Conservation (phyloP, 2,888 invertebrate species). For the Xestia c-nigrum region DNA sequence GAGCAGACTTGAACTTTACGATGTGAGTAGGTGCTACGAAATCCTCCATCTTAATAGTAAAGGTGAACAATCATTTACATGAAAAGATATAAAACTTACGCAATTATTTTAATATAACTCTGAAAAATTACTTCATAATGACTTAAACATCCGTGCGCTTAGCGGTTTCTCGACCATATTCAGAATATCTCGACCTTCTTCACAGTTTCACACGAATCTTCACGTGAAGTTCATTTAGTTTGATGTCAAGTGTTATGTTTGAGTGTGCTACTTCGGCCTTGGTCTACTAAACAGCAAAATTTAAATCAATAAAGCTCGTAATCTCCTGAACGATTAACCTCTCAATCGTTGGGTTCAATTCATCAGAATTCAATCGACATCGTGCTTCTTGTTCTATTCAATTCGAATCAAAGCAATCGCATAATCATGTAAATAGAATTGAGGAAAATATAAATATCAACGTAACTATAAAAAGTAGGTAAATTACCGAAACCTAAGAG, state of each 20-base stretch:
- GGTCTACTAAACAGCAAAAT: conserved; percentile 60
- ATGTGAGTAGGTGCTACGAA: conserved; percentile 15
- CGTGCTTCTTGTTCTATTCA: conserved; percentile 18
- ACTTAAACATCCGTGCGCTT: conserved; percentile 18
- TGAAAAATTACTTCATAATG: conserved; percentile 16
- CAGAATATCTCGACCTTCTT: conserved; percentile 52
- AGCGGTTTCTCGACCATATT: conserved; percentile 8
- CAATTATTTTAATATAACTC: conserved; percentile 5
- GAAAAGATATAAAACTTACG: background rate
- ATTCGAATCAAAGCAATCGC: conserved; percentile 3
- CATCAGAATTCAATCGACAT: conserved; percentile 29
- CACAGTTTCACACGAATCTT: conserved; percentile 49
- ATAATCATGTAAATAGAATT: background rate
- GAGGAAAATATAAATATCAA: conserved; percentile 15
- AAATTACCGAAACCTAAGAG: conserved; percentile 18
- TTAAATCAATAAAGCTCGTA: conserved; percentile 62
- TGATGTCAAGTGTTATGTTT: conserved; percentile 63
- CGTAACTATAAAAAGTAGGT: conserved; percentile 1
- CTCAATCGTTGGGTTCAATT: conserved; percentile 48
- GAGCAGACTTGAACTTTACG: conserved; percentile 23
- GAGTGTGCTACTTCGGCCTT: conserved; percentile 60
- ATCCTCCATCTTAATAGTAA: conserved; percentile 12
- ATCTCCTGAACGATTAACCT: conserved; percentile 63
- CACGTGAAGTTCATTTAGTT: conserved; percentile 51
- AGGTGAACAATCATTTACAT: conserved; percentile 32